Conservation (phyloP, 2,888 invertebrate genomes). For the Phania funesta region DNA sequence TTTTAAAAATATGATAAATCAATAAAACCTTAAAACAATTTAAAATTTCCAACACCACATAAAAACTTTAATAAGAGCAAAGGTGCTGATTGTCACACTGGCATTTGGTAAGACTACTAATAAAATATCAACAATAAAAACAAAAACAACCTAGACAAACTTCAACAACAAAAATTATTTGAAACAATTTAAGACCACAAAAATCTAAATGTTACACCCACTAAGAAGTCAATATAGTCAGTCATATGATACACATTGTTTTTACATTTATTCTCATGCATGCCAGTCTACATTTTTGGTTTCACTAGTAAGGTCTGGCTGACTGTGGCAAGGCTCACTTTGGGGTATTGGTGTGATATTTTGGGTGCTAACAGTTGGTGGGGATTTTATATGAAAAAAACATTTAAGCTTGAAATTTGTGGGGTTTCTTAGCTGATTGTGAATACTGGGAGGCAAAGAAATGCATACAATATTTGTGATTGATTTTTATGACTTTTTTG, state of each 20-base stretch:
- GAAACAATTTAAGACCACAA: conserved; percentile 30
- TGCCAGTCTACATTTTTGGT: conserved; percentile 2
- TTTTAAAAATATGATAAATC: conserved; percentile 70
- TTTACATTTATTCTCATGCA: conserved; percentile 33
- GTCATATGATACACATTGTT: conserved; percentile 30
- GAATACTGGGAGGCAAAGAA: conserved; percentile 5
- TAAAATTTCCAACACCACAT: conserved; percentile 42
- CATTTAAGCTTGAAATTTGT: conserved; percentile 60
- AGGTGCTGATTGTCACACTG: conserved; percentile 67
- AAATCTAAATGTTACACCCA: conserved; percentile 64
- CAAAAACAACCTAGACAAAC: conserved; percentile 3
- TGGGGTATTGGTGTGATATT: conserved; percentile 37
- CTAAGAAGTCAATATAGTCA: conserved; percentile 52
- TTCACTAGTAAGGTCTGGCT: not conserved
- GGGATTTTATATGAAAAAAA: conserved; percentile 26
- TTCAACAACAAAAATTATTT: conserved; percentile 17
- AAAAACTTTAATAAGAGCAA: conserved; percentile 59
- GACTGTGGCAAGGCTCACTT: not conserved
- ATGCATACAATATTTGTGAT: conserved; percentile 36
- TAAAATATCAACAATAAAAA: conserved; percentile 27
- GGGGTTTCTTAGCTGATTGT: conserved; percentile 21
- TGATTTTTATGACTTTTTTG: conserved; percentile 59
- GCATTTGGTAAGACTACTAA: conserved; percentile 23
- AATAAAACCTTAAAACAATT: conserved; percentile 64
- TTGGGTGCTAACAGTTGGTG: conserved; percentile 57